Evolutionary conservation across 2,888 invertebrate species (phyloP), one percentile per base, ranked within the genome.

Genomic region (Tachina fera): DNA sequence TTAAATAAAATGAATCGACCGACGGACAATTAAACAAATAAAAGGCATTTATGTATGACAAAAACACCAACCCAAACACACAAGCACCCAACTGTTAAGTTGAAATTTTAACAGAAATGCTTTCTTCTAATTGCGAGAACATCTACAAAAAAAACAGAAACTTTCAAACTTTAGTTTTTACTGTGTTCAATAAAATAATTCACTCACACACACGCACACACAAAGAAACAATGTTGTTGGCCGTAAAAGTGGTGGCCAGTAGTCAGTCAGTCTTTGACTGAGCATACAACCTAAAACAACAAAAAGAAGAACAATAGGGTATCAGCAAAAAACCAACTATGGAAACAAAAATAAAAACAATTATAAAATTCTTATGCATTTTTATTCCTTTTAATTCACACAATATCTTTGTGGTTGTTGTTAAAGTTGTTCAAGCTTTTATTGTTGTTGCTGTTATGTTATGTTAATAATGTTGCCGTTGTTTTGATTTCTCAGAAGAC

Each of bases 371-470:
- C 43, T 65, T 84, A 45, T 60, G 63, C 76, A 41, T 47, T 71
- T 68, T 83, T 75, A 71, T 86, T 67, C 76, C 53, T 76, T 83
- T 86, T 83, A 80, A 72, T 86, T 86, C 83, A 86, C 76, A 83
- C 86, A 86, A 76, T 83, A 80, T 86, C 63, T 67, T 78, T 56
- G 11, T 70, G 61, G 56, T 39, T 81, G 51, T 49, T 67, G 45
- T 49, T 67, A 58, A 49, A 83, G 31, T 86, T 83, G 31, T 85
- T 84, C 39, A 61, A 39, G 39, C 39, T 72, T 72, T 63, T 65
- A 14, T 19, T 71, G 41, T 61, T 65, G 49, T 47, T 68, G 60
- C 49, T 79, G 53, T 39, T 79, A n/a, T n/a, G 53, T 61, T 65
- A 63, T 70, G 53, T 58, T 80, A 51, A 81, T 74, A 74, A 81